Conservation (phyloP, 2,888 invertebrate genomes). For the Brachyptera risi region DNA sequence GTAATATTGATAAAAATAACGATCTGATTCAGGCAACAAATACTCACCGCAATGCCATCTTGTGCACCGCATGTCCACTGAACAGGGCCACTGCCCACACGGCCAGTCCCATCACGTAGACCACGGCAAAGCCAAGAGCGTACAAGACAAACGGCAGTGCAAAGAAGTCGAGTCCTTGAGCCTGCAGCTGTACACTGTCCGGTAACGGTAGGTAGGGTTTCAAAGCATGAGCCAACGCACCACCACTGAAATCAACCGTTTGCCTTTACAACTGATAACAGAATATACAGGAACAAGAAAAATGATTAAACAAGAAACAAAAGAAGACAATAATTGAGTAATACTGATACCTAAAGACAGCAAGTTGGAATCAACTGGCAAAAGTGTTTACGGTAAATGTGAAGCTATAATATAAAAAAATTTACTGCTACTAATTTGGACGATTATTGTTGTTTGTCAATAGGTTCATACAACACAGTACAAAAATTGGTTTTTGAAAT, state of each 20-base stretch:
- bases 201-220: constrained; percentile 30
- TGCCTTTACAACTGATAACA: background rate
- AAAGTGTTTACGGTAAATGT: no score
- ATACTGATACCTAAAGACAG: background rate
- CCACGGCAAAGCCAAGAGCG: constrained; percentile 53
- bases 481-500: no score
- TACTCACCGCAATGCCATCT: constrained; percentile 60
- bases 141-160: constrained; percentile 59
- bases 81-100: constrained; percentile 57
- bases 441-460: no score
- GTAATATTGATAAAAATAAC: no score
- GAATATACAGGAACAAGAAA: background rate
- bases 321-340: background rate
- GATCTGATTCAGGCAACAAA: no score
- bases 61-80: constrained; percentile 66
- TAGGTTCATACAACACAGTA: no score
- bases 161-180: constrained; percentile 41
- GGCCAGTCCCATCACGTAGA: constrained; percentile 51
- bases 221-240: constrained; percentile 10
- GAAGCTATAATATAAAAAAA: no score
- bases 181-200: constrained; percentile 33
- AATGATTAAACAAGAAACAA: background rate
- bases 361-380: no score
- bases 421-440: no score
- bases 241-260: background rate